Base-by-base conservation (phyloP, 2,888 invertebrate genomes). In the Ormyrus thymus region DNA sequence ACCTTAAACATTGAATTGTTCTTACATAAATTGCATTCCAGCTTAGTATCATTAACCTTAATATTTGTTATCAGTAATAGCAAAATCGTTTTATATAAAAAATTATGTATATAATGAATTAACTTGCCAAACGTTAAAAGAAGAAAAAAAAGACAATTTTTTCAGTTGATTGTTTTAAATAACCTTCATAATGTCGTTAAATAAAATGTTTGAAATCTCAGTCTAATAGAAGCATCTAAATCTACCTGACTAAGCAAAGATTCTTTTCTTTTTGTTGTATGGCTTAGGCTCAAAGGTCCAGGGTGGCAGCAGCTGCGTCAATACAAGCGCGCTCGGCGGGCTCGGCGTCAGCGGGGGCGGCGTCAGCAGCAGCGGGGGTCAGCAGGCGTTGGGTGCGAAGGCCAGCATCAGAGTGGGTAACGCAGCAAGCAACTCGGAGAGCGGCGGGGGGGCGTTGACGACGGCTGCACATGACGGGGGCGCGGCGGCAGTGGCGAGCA, bases 341-440 rank as follows among this genome's bases (percentile, higher is more conserved):
- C 65, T 45, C 62, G 84, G 86, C 78, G 82, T 86, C 82, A 85
- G 87, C 84, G 86, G 86, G 62, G 83, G 83, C 78, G 84, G 86
- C 76, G 83, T 29, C 4, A 29, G 86, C 82, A 84, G 84, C 73
- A 84, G 85, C 82, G 85, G 87, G 84, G 85, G 86, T 86, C 86
- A 87, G 88, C 89, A 89, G 86, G 85, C 85, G 83, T 86, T 85
- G 86, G 87, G 89, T 89, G 88, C 87, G 75, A 90, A 89, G 88
- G 88, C 90, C 87, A 89, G 88, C 89, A 86, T 89, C 90, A 90
- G 90, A 90, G 90, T 90, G 90, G 90, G 90, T 90, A 90, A 90
- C 89, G 86, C 88, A 88, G 89, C 89, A 83, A 90, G 90, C 81
- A 90, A 89, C 86, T 86, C 89, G 86, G 89, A 89, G 89, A 89